Evolutionary conservation across 2,113 vertebrate species (phyloP).

Genomic region (Platycercus adscitus): DNA sequence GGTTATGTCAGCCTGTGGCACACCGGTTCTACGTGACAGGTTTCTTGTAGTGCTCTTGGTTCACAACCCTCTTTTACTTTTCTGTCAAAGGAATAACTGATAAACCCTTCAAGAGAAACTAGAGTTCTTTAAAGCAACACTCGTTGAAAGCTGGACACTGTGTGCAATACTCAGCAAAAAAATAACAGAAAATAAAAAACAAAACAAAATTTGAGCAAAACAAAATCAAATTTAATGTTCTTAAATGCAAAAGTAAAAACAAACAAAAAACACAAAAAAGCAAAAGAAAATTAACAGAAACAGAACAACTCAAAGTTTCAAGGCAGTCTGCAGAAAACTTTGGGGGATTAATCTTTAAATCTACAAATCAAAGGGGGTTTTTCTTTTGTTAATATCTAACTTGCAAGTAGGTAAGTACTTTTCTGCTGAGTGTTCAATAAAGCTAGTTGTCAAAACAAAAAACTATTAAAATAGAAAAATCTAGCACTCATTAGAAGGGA

Average conservation of each 20-base stretch:
- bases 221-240: slow-evolving; percentile 99
- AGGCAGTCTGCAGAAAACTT: slow-evolving; percentile 85
- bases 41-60: neutral
- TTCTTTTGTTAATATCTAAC: slow-evolving; percentile 79
- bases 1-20: neutral
- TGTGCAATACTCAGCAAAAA: slow-evolving; percentile 75
- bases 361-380: slow-evolving; percentile 80
- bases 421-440: slow-evolving; percentile 81
- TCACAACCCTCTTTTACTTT: slow-evolving; percentile 14
- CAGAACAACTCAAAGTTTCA: slow-evolving; percentile 87
- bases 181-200: slow-evolving; percentile 87
- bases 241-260: slow-evolving; percentile 91
- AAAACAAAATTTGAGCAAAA: slow-evolving; percentile 95
- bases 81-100: slow-evolving; percentile 20
- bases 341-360: slow-evolving; percentile 83
- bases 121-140: neutral
- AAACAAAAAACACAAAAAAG: slow-evolving; percentile 91
- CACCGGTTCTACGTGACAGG: neutral
- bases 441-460: slow-evolving; percentile 80
- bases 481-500: slow-evolving; percentile 80
- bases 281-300: slow-evolving; percentile 88
- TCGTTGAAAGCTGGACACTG: slow-evolving; percentile 65
- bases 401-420: slow-evolving; percentile 79
- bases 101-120: neutral
- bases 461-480: slow-evolving; percentile 75